Evolutionary conservation across 2,888 invertebrate species (phyloP).

Genomic region (Anoplius nigerrimus): DNA sequence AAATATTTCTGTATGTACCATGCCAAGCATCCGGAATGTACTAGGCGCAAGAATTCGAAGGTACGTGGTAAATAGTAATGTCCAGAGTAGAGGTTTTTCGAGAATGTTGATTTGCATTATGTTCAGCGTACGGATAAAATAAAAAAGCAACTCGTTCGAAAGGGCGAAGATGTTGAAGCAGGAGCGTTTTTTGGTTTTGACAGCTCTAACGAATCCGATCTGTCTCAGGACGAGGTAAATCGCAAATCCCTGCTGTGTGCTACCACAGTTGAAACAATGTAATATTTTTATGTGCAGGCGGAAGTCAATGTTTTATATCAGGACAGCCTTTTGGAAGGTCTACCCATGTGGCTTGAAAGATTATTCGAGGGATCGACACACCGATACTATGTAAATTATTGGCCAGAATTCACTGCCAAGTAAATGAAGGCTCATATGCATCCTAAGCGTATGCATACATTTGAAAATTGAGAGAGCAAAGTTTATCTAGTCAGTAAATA

Average conservation of each 20-base stretch:
- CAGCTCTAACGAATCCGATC: slow-evolving; percentile 79
- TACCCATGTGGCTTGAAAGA: slow-evolving; percentile 97
- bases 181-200: slow-evolving; percentile 93
- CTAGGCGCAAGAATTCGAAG: slow-evolving; percentile 81
- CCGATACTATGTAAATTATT: slow-evolving; percentile 96
- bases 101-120: slow-evolving; percentile 10
- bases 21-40: slow-evolving; percentile 91
- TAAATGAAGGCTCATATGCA: slow-evolving; percentile 70
- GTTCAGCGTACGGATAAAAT: slow-evolving; percentile 83
- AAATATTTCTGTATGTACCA: slow-evolving; percentile 99
- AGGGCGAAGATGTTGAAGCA: slow-evolving; percentile 81
- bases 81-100: neutral
- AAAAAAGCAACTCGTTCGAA: slow-evolving; percentile 76
- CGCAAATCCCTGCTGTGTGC: neutral
- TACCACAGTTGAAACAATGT: neutral
- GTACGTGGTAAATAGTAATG: slow-evolving; percentile 70
- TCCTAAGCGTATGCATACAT: slow-evolving; percentile 36
- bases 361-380: slow-evolving; percentile 97
- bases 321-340: slow-evolving; percentile 91
- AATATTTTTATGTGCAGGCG: slow-evolving; percentile 63
- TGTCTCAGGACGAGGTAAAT: slow-evolving; percentile 71
- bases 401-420: slow-evolving; percentile 96
- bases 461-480: slow-evolving; percentile 40
- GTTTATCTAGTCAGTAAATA: slow-evolving; percentile 60
- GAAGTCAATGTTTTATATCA: slow-evolving; percentile 78